Base-by-base conservation (phyloP, 1,140 invertebrate species). In the Cherax quadricarinatus region DNA sequence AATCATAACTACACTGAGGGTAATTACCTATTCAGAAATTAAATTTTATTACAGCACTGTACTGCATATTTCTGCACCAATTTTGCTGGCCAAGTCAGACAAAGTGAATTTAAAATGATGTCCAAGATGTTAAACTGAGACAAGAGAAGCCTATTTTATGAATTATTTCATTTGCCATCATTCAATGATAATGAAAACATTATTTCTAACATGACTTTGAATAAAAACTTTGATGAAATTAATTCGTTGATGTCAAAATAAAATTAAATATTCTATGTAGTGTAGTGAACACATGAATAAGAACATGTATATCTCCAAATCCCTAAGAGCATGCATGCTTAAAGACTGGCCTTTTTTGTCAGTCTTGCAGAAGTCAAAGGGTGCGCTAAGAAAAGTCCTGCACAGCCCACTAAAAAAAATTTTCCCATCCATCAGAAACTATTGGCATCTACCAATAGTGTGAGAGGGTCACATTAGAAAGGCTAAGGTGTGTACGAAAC, bases 291-390 rank as follows among this genome's bases (percentile, higher is more conserved):
- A 86, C 41, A 51, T 70, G 70, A 51, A 75, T 51, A 51, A 75
- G 41, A 86, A 86, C 85, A 53, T 86, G 21, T 62, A 70, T 73
- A 57, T 66, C 73, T 70, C 88, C 41, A 70, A 84, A 53, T 82
- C 88, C 88, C 88, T 84, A 84, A 83, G 80, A 89, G 80, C 81
- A 89, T 89, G 88, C 88, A 89, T 81, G 88, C 88, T 73, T 83
- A 30, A 82, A 89, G 88, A 81, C 88, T 89, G 88, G 88, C 88
- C 84, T 51, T 89, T 21, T 89, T 21, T 84, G 88, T 89, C 88
- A 89, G 88, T 89, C 88, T 84, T 82, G 88, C 88, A 73, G 80
- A 89, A 83, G 88, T 89, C 88, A 73, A 78, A 75, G 88, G 88
- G 88, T 88, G 86, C 78, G 41, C 21, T 24, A 48, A 57, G 30